A percentile compares a stretch with the other conserved stretches of the same genome.
Conservation (phyloP, 2,797 vertebrate genomes). For the Sarcophilus harrisii region DNA sequence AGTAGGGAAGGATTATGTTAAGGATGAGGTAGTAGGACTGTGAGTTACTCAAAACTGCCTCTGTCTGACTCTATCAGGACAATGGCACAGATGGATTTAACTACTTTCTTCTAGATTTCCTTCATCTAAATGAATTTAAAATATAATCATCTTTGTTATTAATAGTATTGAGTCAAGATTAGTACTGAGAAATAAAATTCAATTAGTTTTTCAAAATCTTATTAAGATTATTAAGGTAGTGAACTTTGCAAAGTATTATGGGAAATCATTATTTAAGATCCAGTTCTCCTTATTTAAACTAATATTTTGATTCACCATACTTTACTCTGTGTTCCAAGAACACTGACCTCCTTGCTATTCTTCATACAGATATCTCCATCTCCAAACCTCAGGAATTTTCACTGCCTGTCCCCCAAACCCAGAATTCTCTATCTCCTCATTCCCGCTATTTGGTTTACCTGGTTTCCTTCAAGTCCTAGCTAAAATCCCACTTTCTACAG, state of each 20-base stretch:
- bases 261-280: background rate
- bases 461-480: background rate
- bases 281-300: background rate
- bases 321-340: background rate
- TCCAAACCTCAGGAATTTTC: background rate
- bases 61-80: background rate
- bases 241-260: background rate
- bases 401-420: background rate
- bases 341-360: background rate
- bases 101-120: background rate
- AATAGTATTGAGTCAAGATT: constrained; percentile 20
- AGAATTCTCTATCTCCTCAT: background rate
- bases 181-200: constrained; percentile 23
- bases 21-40: background rate
- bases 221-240: constrained; percentile 12
- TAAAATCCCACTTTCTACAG: background rate
- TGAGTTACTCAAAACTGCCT: background rate
- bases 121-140: constrained; percentile 25
- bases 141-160: constrained; percentile 22
- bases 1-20: background rate
- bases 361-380: background rate
- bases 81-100: background rate
- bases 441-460: background rate
- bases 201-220: constrained; percentile 44
- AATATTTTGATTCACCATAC: background rate